These are phyloP conservation scores for Zaprionus kolodkinae DNA, from an alignment of 1,140 invertebrate genomes.

Conservation along the genomic window DNA sequence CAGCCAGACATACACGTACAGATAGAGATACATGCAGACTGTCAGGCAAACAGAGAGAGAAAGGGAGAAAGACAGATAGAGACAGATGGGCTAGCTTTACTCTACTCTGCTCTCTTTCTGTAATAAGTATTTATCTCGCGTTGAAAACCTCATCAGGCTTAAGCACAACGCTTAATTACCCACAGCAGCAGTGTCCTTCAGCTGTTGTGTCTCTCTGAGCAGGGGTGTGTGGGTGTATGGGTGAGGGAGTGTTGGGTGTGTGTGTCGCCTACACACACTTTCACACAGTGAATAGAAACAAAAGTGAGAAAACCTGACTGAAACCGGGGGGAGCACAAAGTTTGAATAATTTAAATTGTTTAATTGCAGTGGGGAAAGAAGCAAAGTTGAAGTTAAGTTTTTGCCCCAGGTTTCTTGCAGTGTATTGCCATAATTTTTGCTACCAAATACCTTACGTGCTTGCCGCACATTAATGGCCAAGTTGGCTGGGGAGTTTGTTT, in stretches of 20 bases:
- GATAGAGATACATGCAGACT: conserved; percentile 17
- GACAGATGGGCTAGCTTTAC: not conserved
- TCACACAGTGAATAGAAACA: conserved; percentile 41
- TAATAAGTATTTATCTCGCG: conserved; percentile 75
- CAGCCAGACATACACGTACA: conserved; percentile 15
- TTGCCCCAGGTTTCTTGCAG: not conserved
- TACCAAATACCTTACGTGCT: conserved; percentile 11
- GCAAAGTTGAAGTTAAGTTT: not conserved
- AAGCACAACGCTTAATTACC: conserved; percentile 74
- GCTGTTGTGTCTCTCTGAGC: conserved; percentile 13
- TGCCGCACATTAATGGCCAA: conserved; percentile 48
- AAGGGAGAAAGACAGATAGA: conserved; percentile 28
- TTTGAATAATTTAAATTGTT: conserved; percentile 23
- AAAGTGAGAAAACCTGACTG: conserved; percentile 5
- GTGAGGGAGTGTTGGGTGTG: conserved; percentile 19
- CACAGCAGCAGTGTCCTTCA: conserved; percentile 40
- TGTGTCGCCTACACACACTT: conserved; percentile 53
- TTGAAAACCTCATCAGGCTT: conserved; percentile 77
- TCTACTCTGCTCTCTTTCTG: conserved; percentile 28
- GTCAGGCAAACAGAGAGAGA: not conserved
- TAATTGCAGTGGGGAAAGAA: not conserved
- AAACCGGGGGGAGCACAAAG: conserved; percentile 24
- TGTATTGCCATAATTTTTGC: not conserved
- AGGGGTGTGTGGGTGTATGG: conserved; percentile 1
- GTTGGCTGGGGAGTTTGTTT: conserved; percentile 20